Base-by-base conservation (phyloP, 1,140 invertebrate species). In the Scaptomyza hsui region DNA sequence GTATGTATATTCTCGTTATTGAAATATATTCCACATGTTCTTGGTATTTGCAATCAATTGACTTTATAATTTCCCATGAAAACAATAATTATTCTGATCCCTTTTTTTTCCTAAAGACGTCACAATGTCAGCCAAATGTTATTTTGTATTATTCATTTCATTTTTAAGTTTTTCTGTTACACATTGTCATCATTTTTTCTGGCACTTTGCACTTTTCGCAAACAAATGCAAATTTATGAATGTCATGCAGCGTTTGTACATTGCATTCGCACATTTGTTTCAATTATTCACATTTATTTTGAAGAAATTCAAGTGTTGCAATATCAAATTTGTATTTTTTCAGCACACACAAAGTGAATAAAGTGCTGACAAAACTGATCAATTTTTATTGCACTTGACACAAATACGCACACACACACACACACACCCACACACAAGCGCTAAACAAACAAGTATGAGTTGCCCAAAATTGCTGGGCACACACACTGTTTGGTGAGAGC, bases 281-380 rank as follows among this genome's bases (percentile, higher is more conserved):
- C 62, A 79, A 83, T 83, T 83, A 78, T 79, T 83, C 67, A 53
- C 41, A 80, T 75, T 72, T 59, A 75, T 80, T 65, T 59, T 12
- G 13, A 51, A 29, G 24, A 29, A 60, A 52, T 19, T 60, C 39
- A 29, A 53, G 42, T 21, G 9, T 9, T 9, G 26, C 19, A 26
- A 48, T 37, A 19, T 39, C 29, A n/a, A 37, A n/a, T 18, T 6
- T 19, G 10, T 55, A 21, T 24, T 24, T 19, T 12, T 24, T 21
- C 13, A 1, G 35, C 56, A 26, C 26, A 26, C 26, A 37, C 16
- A 49, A 45, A 56, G 44, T 44, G 45, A 24, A 4, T 53, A 32
- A 45, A 61, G 24, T 41, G 74, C 24, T 53, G 9, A 16, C 6
- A 15, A 57, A 59, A 61, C 59, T 79, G 68, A 77, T 77, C 62